Evolutionary conservation across 1,140 invertebrate species (phyloP).

Genomic region (Acyrthosiphon pisum): DNA sequence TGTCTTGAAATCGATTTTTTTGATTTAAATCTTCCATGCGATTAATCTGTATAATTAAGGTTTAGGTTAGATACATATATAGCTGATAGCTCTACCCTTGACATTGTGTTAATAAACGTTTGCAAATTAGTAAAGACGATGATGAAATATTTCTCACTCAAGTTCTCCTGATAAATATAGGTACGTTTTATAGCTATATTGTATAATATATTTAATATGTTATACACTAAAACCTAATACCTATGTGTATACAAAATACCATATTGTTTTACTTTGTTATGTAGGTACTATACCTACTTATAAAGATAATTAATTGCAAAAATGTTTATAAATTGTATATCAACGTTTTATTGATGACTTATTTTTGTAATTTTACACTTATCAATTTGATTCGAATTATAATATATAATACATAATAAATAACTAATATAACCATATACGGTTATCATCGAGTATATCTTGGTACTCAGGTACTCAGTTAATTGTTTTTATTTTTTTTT

Average conservation of each 20-base stretch:
- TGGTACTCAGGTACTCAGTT: neutral
- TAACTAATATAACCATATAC: neutral
- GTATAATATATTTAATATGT: too few species aligned
- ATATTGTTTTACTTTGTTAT: neutral
- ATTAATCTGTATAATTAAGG: neutral
- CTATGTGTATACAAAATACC: neutral
- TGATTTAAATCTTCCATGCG: neutral
- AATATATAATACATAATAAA: neutral
- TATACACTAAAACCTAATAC: neutral
- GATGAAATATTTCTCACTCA: constrained; percentile 9
- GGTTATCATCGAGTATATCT: neutral
- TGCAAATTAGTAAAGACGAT: constrained; percentile 1
- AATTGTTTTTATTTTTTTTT: neutral
- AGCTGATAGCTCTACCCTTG: neutral
- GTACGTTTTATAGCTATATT: neutral
- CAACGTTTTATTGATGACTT: neutral
- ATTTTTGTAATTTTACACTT: neutral
- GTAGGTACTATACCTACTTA: neutral
- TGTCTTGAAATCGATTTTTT: neutral
- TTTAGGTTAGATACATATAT: neutral
- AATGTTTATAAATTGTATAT: neutral
- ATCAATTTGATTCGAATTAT: neutral
- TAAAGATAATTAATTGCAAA: neutral
- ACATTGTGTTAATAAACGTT: neutral
- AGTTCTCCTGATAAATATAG: neutral